Evolutionary conservation across 2,888 invertebrate genomes (phyloP).

Genomic region (Scaptomyza caliginosa): DNA sequence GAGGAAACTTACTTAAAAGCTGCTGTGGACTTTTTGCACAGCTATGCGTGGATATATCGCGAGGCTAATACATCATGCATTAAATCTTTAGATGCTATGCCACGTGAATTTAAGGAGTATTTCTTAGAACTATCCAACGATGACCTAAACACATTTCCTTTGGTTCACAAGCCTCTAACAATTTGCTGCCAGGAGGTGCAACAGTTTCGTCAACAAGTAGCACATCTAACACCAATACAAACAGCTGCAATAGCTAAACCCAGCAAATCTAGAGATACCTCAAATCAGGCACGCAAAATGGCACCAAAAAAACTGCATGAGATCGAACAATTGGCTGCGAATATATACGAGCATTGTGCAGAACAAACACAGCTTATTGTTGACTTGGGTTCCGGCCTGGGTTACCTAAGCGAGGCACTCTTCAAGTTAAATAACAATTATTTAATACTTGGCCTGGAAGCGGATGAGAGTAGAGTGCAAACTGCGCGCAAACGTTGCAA

Average conservation of each 20-base stretch:
- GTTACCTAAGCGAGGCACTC: slow-evolving; percentile 89
- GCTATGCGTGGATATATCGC: slow-evolving; percentile 87
- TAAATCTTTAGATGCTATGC: slow-evolving; percentile 85
- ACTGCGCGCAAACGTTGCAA: slow-evolving; percentile 86
- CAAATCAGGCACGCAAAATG: slow-evolving; percentile 73
- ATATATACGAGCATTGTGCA: slow-evolving; percentile 79
- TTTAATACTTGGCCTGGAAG: slow-evolving; percentile 89
- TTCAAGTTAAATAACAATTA: slow-evolving; percentile 85
- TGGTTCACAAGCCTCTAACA: slow-evolving; percentile 49
- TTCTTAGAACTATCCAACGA: slow-evolving; percentile 83
- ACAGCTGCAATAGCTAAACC: neutral
- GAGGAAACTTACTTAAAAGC: slow-evolving; percentile 85
- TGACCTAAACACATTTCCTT: slow-evolving; percentile 85
- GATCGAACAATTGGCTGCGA: slow-evolving; percentile 86
- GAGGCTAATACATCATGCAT: slow-evolving; percentile 88
- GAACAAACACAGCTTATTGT: slow-evolving; percentile 85
- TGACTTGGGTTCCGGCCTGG: slow-evolving; percentile 91
- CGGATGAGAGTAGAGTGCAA: slow-evolving; percentile 85
- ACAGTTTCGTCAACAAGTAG: slow-evolving; percentile 72
- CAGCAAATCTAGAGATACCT: neutral
- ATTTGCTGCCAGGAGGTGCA: slow-evolving; percentile 17
- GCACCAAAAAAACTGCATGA: slow-evolving; percentile 89
- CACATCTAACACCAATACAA: slow-evolving; percentile 62
- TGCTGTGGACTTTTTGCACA: slow-evolving; percentile 86
- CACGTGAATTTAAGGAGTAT: slow-evolving; percentile 85